These are phyloP conservation scores for Rostratula benghalensis DNA, from an alignment of 2,113 vertebrate species.

Conservation along the genomic window DNA sequence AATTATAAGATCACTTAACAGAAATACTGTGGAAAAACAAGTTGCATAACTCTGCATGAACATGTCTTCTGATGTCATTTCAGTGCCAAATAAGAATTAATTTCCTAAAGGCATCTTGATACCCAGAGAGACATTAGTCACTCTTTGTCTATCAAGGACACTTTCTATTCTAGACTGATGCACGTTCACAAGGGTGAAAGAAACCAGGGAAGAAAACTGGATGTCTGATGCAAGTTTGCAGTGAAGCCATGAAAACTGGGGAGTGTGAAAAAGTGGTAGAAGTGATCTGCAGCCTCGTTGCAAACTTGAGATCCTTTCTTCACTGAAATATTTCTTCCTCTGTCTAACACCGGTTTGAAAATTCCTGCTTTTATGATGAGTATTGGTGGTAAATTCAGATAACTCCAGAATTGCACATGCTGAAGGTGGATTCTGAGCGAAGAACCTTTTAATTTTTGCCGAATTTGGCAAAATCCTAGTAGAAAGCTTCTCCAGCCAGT, in stretches of 20 bases:
- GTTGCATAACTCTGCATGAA: not conserved
- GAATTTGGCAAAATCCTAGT: not conserved
- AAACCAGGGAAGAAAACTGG: slow-evolving; percentile 1
- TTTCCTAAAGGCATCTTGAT: slow-evolving; percentile 25
- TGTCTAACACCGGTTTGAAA: not conserved
- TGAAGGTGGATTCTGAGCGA: not conserved
- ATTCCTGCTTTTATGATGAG: not conserved
- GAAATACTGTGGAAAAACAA: not conserved
- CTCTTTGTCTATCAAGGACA: not conserved
- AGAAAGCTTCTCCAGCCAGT: not conserved
- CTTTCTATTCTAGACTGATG: slow-evolving; percentile 8
- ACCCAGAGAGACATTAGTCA: slow-evolving; percentile 14
- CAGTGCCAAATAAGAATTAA: slow-evolving; percentile 41
- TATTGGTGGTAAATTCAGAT: not conserved
- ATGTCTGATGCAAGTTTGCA: not conserved
- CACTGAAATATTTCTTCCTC: not conserved
- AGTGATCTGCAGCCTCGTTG: not conserved
- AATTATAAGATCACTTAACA: not conserved
- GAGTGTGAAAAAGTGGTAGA: not conserved
- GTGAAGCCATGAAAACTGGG: not conserved
- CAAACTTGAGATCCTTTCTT: not conserved
- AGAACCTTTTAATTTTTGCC: not conserved
- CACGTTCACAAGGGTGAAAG: not conserved
- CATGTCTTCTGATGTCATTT: not conserved
- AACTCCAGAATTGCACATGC: not conserved